A percentile compares a stretch with the other conserved stretches of the same genome.
Conservation (phyloP, 2,888 invertebrate species). For the Drosophila anomalata region DNA sequence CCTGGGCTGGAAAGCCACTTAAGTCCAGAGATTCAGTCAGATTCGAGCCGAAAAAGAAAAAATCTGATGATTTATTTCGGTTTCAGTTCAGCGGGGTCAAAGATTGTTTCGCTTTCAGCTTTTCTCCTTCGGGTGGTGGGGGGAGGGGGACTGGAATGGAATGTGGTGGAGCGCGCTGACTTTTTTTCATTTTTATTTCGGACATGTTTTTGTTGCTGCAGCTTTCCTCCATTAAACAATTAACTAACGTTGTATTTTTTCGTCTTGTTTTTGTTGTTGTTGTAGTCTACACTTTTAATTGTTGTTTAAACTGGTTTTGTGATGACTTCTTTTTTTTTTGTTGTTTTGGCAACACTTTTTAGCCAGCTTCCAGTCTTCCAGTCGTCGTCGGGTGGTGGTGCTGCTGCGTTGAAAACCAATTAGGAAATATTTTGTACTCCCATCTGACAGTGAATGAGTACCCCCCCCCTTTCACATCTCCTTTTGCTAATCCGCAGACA, state of each 20-base stretch:
- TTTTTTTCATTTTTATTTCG: slow-evolving; percentile 24
- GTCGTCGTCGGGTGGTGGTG: slow-evolving; percentile 17
- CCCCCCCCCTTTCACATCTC: slow-evolving; percentile 6
- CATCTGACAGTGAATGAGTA: slow-evolving; percentile 12
- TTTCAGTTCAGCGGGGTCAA: slow-evolving; percentile 26
- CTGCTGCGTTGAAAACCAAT: slow-evolving; percentile 57
- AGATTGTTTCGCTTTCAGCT: slow-evolving; percentile 45
- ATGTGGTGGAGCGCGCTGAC: slow-evolving; percentile 16
- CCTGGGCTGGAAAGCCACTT: slow-evolving; percentile 33
- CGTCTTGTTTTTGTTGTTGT: background rate
- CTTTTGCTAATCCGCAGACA: slow-evolving; percentile 66
- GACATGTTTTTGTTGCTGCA: slow-evolving; percentile 8
- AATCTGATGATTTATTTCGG: slow-evolving; percentile 66
- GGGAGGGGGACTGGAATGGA: slow-evolving; percentile 5
- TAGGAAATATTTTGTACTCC: slow-evolving; percentile 62
- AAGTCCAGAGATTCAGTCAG: slow-evolving; percentile 12
- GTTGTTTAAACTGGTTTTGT: slow-evolving; percentile 48
- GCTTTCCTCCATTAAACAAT: slow-evolving; percentile 40
- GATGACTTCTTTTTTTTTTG: background rate
- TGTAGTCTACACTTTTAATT: slow-evolving; percentile 39
- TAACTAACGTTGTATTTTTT: slow-evolving; percentile 37
- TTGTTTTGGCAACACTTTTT: slow-evolving; percentile 19
- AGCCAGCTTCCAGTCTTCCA: slow-evolving; percentile 38
- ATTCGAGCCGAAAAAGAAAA: slow-evolving; percentile 25
- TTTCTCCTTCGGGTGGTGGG: slow-evolving; percentile 5